These are phyloP conservation scores for Actinostola sp. DNA, from an alignment of 92 coral and sea anemone species.

Conservation along the genomic window DNA sequence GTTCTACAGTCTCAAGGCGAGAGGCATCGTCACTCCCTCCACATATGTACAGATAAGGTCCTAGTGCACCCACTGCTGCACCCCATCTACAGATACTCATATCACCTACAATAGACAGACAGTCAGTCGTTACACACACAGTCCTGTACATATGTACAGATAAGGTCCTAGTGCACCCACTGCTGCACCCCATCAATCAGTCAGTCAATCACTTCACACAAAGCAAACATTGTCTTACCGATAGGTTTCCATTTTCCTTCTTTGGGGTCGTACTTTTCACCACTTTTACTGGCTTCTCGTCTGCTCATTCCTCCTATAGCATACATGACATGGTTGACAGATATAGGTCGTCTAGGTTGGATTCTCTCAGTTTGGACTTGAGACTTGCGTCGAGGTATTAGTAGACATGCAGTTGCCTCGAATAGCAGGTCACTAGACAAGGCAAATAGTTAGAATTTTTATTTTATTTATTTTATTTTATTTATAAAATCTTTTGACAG, in stretches of 20 bases:
- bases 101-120: constrained; percentile 59
- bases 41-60: constrained; percentile 94
- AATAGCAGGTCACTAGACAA: constrained; percentile 67
- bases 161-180: constrained; percentile 94
- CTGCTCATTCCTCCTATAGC: constrained; percentile 99
- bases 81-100: constrained; percentile 99
- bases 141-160: constrained; percentile 98
- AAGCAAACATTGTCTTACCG: constrained; percentile 48
- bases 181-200: constrained; percentile 98
- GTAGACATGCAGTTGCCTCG: constrained; percentile 79
- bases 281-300: constrained; percentile 98
- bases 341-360: constrained; percentile 81
- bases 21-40: constrained; percentile 99
- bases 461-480: not conserved
- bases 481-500: not conserved
- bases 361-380: constrained; percentile 68
- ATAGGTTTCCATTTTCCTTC: constrained; percentile 98
- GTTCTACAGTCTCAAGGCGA: constrained; percentile 90
- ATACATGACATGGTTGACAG: constrained; percentile 95
- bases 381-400: constrained; percentile 77
- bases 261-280: constrained; percentile 93
- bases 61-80: constrained; percentile 94
- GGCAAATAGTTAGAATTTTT: too few relatives aligned
- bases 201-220: not conserved
- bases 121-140: too few relatives aligned